These are phyloP conservation scores for Strix aluco DNA, from an alignment of 2,113 vertebrate genomes.

Conservation along the genomic window DNA sequence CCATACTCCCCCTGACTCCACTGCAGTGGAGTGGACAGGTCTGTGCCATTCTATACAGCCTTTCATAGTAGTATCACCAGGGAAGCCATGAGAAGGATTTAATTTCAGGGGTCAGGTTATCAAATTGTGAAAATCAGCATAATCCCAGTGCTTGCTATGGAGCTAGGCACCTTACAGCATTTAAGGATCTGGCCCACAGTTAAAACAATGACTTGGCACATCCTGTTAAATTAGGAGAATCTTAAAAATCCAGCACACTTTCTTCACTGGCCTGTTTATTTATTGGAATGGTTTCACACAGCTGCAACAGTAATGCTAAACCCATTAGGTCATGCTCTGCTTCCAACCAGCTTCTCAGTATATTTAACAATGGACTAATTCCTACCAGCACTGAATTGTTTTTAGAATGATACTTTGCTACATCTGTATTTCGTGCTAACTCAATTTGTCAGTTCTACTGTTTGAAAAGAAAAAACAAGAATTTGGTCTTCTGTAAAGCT, in stretches of 20 bases:
- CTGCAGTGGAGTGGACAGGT: background rate
- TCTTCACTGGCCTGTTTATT: slow-evolving; percentile 29
- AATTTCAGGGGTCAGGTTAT: background rate
- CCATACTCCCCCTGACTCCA: background rate
- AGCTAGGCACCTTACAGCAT: background rate
- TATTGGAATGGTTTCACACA: slow-evolving; percentile 22
- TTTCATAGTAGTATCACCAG: background rate
- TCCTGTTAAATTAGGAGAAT: background rate
- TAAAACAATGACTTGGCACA: slow-evolving; percentile 18
- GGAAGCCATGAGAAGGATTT: background rate
- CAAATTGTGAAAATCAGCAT: background rate
- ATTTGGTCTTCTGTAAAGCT: background rate
- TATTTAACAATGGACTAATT: slow-evolving; percentile 33
- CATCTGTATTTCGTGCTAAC: background rate
- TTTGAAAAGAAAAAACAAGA: background rate
- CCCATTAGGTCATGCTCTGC: slow-evolving; percentile 26
- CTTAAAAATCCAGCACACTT: slow-evolving; percentile 7
- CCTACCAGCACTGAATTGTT: background rate
- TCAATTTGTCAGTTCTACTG: background rate
- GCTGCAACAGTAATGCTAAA: slow-evolving; percentile 22
- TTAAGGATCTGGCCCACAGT: background rate
- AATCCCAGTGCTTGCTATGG: background rate
- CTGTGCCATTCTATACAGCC: background rate
- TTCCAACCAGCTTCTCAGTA: background rate
- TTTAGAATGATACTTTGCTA: background rate